Evolutionary conservation across 2,888 invertebrate genomes (phyloP).

Genomic region (Syrphus vitripennis): DNA sequence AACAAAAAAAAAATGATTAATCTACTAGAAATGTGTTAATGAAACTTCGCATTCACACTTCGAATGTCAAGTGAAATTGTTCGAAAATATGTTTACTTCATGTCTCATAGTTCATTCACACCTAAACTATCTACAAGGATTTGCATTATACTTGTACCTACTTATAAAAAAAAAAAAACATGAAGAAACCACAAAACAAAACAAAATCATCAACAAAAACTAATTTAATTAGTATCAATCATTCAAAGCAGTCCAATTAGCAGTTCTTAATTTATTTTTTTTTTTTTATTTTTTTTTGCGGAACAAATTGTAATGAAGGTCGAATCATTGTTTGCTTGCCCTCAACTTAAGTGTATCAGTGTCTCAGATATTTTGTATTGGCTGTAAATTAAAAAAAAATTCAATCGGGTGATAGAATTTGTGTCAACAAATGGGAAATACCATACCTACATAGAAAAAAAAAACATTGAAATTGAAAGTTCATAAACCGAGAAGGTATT

Average conservation of each 20-base stretch:
- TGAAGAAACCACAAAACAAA: too few relatives aligned
- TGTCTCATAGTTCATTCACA: too few relatives aligned
- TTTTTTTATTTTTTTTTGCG: neutral
- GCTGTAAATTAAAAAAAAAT: neutral
- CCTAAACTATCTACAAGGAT: too few relatives aligned
- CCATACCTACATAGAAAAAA: neutral
- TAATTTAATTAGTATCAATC: conserved; percentile 14
- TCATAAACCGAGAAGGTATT: neutral
- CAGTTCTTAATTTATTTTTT: neutral
- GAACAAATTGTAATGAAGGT: conserved; percentile 9
- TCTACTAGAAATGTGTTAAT: too few relatives aligned
- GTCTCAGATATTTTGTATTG: neutral
- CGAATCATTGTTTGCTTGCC: neutral
- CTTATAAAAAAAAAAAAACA: too few relatives aligned
- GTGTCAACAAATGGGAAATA: neutral
- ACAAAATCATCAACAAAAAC: neutral
- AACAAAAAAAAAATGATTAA: too few relatives aligned
- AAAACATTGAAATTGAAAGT: conserved; percentile 8
- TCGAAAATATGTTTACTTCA: too few relatives aligned
- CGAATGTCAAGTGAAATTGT: too few relatives aligned
- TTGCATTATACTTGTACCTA: too few relatives aligned
- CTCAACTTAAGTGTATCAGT: neutral
- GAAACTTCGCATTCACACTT: too few relatives aligned
- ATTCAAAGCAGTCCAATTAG: neutral
- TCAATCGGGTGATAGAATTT: neutral